These are phyloP conservation scores for Oceanites oceanicus DNA, from an alignment of 2,113 vertebrate species.

Conservation along the genomic window DNA sequence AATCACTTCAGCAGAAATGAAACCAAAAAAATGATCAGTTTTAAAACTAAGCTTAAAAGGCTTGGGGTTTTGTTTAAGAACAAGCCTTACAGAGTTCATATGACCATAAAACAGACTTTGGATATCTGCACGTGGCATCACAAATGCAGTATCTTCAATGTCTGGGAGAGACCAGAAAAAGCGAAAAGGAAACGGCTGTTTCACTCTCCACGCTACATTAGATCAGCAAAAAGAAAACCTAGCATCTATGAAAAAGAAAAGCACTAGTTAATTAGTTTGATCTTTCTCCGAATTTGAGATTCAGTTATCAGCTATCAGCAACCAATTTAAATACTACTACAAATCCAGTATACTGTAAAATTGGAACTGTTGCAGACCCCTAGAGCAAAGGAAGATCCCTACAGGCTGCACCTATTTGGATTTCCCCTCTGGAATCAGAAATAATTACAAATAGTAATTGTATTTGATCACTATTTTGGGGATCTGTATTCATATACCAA, in stretches of 20 bases:
- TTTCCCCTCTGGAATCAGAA: not conserved
- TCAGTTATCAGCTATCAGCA: not conserved
- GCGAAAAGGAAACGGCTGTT: not conserved
- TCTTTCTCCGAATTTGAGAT: not conserved
- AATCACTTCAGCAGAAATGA: not conserved
- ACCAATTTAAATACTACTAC: not conserved
- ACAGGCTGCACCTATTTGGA: not conserved
- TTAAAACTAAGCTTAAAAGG: not conserved
- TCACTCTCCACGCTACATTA: not conserved
- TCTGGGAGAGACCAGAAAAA: not conserved
- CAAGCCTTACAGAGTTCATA: not conserved
- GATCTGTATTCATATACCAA: not conserved
- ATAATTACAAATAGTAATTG: not conserved
- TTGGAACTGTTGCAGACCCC: not conserved
- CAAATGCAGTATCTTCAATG: not conserved
- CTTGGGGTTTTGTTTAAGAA: not conserved
- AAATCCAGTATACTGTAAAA: not conserved
- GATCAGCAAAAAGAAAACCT: not conserved
- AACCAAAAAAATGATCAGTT: not conserved
- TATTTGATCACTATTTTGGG: accelerated
- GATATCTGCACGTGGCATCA: not conserved
- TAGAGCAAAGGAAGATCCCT: not conserved
- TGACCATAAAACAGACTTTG: not conserved
- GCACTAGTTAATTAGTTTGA: not conserved
- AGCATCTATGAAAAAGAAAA: not conserved